Conservation (phyloP, 2,113 vertebrate genomes). For the Eurypyga helias region DNA sequence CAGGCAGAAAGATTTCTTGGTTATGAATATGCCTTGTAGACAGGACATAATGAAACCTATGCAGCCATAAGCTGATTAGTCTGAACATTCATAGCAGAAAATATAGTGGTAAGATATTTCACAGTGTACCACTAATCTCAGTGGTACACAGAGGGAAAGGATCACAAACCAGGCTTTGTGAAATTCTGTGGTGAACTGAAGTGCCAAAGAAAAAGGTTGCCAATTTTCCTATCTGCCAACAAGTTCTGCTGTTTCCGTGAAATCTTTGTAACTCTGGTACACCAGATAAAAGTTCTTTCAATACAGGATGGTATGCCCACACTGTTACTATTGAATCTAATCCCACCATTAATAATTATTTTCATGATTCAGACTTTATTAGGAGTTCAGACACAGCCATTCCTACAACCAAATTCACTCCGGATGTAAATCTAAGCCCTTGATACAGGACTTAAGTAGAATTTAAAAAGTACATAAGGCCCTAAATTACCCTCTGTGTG, state of each 20-base stretch:
- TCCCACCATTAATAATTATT: neutral
- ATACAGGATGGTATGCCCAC: neutral
- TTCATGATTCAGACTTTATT: neutral
- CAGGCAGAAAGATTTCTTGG: neutral
- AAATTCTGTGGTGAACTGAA: neutral
- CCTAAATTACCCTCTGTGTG: neutral
- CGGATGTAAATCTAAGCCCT: constrained; percentile 26
- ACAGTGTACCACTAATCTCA: too few relatives aligned
- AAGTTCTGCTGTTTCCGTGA: neutral
- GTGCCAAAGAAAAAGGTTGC: neutral
- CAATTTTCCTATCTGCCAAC: neutral
- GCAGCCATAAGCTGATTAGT: neutral
- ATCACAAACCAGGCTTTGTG: neutral
- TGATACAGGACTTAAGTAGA: constrained; percentile 11
- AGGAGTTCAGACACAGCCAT: neutral
- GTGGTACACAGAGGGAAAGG: neutral
- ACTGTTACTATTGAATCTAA: neutral
- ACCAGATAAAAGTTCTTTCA: neutral
- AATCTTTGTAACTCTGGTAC: neutral
- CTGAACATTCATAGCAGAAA: neutral
- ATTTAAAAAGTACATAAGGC: neutral
- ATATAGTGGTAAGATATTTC: too few relatives aligned
- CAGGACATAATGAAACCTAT: neutral
- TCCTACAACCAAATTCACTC: neutral
- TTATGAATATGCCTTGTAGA: neutral